Percentiles rank a stretch among this genome's conserved stretches.
These are phyloP conservation scores for Crotophaga sulcirostris DNA, from an alignment of 2,113 vertebrate genomes.

Conservation along the genomic window DNA sequence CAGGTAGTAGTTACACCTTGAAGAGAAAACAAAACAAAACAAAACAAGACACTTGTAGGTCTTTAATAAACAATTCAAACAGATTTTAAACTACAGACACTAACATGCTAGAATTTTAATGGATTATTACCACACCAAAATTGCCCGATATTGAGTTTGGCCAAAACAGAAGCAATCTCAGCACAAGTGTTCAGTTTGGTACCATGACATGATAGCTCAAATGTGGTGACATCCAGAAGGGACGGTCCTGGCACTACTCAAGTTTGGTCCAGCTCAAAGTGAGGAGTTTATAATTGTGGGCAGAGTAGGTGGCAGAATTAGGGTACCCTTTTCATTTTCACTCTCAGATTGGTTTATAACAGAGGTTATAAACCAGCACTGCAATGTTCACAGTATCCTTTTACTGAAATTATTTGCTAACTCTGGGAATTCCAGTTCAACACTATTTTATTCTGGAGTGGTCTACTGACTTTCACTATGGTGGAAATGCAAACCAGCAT, in stretches of 20 bases:
- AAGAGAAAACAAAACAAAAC: background rate
- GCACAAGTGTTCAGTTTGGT: background rate
- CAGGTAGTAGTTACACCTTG: background rate
- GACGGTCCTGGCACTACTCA: background rate
- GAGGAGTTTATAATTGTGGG: background rate
- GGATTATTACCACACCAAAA: background rate
- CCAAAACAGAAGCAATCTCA: background rate
- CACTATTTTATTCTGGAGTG: background rate
- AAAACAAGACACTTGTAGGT: background rate
- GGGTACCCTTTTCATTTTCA: background rate
- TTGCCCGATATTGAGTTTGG: background rate
- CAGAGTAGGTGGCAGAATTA: background rate
- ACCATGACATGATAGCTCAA: background rate
- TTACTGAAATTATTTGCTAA: background rate
- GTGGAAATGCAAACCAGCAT: background rate
- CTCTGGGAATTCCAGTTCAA: background rate
- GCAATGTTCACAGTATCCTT: background rate
- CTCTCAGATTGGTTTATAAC: background rate
- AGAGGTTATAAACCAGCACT: background rate
- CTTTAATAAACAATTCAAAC: background rate
- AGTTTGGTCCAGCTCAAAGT: background rate
- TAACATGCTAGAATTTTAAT: background rate
- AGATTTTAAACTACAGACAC: background rate
- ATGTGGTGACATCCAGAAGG: background rate
- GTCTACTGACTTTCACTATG: background rate